Evolutionary conservation across 2,113 vertebrate species (phyloP).

Genomic region (Baryphthengus martii): DNA sequence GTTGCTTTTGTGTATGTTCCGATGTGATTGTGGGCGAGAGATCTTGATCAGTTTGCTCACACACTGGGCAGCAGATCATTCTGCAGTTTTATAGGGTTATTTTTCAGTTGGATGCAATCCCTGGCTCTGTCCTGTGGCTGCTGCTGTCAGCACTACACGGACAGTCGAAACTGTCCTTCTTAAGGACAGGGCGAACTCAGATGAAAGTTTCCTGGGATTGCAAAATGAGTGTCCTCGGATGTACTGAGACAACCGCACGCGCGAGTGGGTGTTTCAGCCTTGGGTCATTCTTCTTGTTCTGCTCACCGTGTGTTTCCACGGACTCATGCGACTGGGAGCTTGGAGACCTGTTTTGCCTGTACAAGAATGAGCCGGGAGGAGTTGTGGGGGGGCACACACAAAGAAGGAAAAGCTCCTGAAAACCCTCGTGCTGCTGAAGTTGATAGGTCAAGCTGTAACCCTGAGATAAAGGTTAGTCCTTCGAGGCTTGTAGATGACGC

Average conservation of each 20-base stretch:
- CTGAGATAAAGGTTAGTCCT: neutral
- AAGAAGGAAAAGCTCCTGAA: neutral
- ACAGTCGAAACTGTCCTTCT: neutral
- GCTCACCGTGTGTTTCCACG: accelerated
- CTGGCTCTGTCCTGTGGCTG: neutral
- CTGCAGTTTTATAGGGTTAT: neutral
- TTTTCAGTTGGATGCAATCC: neutral
- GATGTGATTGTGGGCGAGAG: neutral
- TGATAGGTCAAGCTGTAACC: neutral
- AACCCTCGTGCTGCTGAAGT: neutral
- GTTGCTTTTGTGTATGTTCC: neutral
- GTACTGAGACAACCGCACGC: neutral
- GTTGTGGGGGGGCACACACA: accelerated
- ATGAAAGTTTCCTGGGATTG: neutral
- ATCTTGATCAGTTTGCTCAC: neutral
- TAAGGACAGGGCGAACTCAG: neutral
- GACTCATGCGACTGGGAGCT: accelerated
- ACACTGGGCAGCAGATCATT: neutral
- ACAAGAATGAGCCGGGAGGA: neutral
- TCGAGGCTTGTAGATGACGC: neutral
- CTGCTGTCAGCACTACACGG: neutral
- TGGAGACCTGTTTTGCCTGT: neutral
- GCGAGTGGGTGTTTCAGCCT: neutral
- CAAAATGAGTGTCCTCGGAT: neutral
- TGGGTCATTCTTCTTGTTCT: neutral